phyloP scores from a whole-genome alignment of 37 sponge, comb jelly and placozoan species.

The Diacarnus erythraeanus region DNA sequence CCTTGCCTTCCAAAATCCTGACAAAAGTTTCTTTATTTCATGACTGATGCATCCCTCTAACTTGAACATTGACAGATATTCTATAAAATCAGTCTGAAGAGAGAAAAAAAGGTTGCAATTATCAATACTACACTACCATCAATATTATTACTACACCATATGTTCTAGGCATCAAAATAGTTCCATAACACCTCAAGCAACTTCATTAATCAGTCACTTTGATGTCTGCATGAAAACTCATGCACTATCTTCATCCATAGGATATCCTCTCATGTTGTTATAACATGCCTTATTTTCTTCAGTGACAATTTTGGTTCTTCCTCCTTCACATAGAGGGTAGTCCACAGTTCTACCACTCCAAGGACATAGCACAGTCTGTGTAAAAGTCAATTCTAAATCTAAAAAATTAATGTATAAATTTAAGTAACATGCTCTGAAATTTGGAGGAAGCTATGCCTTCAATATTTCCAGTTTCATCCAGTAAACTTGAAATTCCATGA shows the following conservation, averaged over 20 bases:
- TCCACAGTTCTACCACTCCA: constrained; percentile 8
- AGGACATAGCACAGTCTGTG: constrained; percentile 17
- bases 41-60: constrained; percentile 12
- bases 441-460: no score
- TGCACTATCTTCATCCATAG: no score
- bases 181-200: no score
- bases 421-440: no score
- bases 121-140: no score
- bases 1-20: constrained; percentile 66
- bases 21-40: constrained; percentile 24
- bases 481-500: not conserved
- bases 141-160: no score
- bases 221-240: not conserved
- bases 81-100: constrained; percentile 22
- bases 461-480: not conserved
- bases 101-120: no score
- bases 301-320: constrained; percentile 27
- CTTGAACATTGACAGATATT: constrained; percentile 43
- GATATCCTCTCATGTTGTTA: not conserved
- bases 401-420: no score
- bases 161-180: no score
- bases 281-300: constrained; percentile 56
- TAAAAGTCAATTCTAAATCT: constrained; percentile 42
- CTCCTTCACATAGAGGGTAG: constrained; percentile 11
- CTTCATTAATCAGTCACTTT: no score